Percentiles rank a stretch among this genome's conserved stretches.
These are phyloP conservation scores for Epistrophe grossulariae DNA, from an alignment of 2,888 invertebrate genomes.

Conservation along the genomic window DNA sequence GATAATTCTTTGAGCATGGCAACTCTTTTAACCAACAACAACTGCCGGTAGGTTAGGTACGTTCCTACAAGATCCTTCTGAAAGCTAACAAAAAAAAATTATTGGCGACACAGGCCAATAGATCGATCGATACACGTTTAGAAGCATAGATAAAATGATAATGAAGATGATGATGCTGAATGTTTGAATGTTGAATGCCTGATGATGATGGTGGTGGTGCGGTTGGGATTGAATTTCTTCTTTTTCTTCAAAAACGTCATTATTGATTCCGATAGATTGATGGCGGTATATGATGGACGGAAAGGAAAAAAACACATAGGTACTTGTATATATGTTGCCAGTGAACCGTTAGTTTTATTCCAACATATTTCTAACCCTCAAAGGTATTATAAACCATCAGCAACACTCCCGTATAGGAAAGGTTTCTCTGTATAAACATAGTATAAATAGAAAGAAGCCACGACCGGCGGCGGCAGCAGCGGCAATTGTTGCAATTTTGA, in stretches of 20 bases:
- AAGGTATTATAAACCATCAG: slow-evolving; percentile 38
- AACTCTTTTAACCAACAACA: not conserved
- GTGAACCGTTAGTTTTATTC: slow-evolving; percentile 63
- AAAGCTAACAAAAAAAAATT: not conserved
- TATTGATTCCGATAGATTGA: slow-evolving; percentile 40
- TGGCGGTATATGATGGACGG: slow-evolving; percentile 12
- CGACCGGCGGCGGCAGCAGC: not conserved
- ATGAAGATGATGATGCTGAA: slow-evolving; percentile 30
- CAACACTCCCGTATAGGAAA: slow-evolving; percentile 18
- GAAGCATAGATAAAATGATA: slow-evolving; percentile 16
- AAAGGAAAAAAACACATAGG: not conserved
- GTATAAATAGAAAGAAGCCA: slow-evolving; percentile 16
- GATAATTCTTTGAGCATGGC: not conserved
- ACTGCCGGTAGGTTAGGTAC: not conserved
- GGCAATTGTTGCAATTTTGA: slow-evolving; percentile 39
- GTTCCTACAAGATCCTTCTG: not conserved
- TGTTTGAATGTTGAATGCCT: slow-evolving; percentile 12
- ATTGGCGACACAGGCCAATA: slow-evolving; percentile 43
- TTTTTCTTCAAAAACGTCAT: slow-evolving; percentile 14
- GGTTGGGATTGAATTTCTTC: slow-evolving; percentile 11
- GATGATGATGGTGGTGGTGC: not conserved
- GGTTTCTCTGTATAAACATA: not conserved
- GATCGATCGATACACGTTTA: not conserved
- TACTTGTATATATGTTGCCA: slow-evolving; percentile 18
- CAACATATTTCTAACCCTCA: slow-evolving; percentile 50